A percentile compares a stretch with the other conserved stretches of the same genome.
These are phyloP conservation scores for Epinotia brunnichana DNA, from an alignment of 2,888 invertebrate genomes.

Conservation along the genomic window DNA sequence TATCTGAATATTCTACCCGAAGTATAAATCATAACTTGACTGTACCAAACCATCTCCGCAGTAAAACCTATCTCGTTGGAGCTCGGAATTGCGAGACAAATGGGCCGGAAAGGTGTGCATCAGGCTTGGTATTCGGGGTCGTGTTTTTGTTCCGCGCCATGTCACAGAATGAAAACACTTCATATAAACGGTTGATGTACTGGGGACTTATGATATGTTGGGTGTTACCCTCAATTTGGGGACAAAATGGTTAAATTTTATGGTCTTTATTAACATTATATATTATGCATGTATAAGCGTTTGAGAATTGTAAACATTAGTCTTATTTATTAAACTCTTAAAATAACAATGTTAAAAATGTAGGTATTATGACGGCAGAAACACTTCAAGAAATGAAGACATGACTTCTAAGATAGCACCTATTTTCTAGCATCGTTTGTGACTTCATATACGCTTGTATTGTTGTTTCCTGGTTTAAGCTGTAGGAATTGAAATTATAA, in stretches of 20 bases:
- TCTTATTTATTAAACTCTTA: neutral
- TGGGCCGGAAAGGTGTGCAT: slow-evolving; percentile 44
- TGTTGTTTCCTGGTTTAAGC: no score
- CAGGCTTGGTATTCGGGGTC: slow-evolving; percentile 32
- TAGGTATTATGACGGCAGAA: no score
- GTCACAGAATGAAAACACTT: slow-evolving; percentile 32
- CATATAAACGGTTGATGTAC: slow-evolving; percentile 19
- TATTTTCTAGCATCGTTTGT: no score
- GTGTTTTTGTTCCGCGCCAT: slow-evolving; percentile 24
- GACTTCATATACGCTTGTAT: no score
- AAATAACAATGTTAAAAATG: neutral
- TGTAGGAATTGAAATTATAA: no score
- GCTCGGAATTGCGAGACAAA: slow-evolving; percentile 41
- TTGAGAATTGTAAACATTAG: neutral
- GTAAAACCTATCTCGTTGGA: slow-evolving; percentile 10
- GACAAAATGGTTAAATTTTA: slow-evolving; percentile 5
- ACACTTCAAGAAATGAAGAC: neutral
- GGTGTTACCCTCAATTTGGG: slow-evolving; percentile 11
- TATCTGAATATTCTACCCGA: no score
- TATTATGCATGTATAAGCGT: neutral
- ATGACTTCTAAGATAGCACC: neutral
- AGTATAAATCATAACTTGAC: neutral
- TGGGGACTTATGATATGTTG: slow-evolving; percentile 17
- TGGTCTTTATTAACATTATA: slow-evolving; percentile 1
- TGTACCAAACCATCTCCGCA: slow-evolving; percentile 3